Conservation (phyloP, 2,113 vertebrate genomes). For the Austrofundulus limnaeus region DNA sequence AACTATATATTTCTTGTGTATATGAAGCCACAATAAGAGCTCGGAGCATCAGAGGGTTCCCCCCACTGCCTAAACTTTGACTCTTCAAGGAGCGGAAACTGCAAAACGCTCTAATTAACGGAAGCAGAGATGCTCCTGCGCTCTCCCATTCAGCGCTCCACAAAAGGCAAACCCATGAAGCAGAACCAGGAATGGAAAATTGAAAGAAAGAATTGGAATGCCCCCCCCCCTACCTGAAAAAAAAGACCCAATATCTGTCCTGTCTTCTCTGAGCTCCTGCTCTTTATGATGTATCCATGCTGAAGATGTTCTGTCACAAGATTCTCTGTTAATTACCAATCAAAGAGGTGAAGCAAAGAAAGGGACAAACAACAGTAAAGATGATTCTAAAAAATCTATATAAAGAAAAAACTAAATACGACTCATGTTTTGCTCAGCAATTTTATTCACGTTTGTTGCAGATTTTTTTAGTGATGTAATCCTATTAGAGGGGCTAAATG, state of each 20-base stretch:
- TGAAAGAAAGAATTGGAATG: conserved; percentile 75
- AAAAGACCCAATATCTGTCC: conserved; percentile 69
- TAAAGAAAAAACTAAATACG: conserved; percentile 5
- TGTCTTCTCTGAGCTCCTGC: conserved; percentile 41
- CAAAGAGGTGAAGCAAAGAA: conserved; percentile 41
- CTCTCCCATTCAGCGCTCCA: conserved; percentile 79
- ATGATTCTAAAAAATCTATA: background rate
- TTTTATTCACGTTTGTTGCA: conserved; percentile 75
- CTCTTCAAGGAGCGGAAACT: conserved; percentile 78
- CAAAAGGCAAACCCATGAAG: conserved; percentile 82
- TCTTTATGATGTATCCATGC: conserved; percentile 60
- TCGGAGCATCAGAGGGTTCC: conserved; percentile 50
- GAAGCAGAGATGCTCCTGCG: conserved; percentile 75
- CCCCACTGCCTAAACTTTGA: conserved; percentile 65
- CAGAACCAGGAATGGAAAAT: conserved; percentile 82
- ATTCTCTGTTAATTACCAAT: conserved; percentile 66
- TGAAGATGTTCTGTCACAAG: conserved; percentile 47
- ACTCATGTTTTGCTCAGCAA: conserved; percentile 63
- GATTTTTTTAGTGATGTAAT: conserved; percentile 66
- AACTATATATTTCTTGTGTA: conserved; percentile 59
- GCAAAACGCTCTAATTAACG: conserved; percentile 83
- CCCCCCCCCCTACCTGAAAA: conserved; percentile 70
- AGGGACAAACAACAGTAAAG: background rate
- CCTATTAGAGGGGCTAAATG: conserved; percentile 82
- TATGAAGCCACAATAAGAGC: conserved; percentile 61